A percentile compares a stretch with the other conserved stretches of the same genome.
phyloP scores from a whole-genome alignment of 92 coral and sea anemone genomes.

The Paramuricea clavata region DNA sequence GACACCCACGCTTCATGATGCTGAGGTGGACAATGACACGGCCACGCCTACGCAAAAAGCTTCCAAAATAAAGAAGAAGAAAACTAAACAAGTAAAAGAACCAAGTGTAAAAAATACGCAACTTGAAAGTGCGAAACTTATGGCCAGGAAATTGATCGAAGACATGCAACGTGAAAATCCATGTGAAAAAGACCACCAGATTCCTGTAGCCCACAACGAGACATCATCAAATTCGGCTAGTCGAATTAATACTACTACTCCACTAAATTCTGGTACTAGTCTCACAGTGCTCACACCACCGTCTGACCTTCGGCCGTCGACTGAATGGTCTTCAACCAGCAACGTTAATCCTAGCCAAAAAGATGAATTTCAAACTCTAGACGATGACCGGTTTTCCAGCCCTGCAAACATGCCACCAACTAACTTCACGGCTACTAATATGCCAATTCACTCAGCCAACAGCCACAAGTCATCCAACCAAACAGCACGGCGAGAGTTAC shows the following conservation, averaged over 20 bases:
- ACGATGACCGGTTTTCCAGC: neutral
- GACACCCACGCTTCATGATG: too few species aligned
- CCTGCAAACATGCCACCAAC: neutral
- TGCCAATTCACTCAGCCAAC: too few species aligned
- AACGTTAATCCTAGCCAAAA: neutral
- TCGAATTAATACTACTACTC: neutral
- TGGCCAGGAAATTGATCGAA: neutral
- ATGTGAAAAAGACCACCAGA: neutral
- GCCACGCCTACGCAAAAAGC: neutral
- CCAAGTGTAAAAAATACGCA: conserved; percentile 3
- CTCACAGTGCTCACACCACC: neutral
- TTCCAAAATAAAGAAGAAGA: neutral
- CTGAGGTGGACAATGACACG: neutral
- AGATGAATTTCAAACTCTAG: neutral
- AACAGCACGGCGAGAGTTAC: neutral
- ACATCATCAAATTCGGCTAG: neutral
- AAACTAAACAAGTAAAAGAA: neutral
- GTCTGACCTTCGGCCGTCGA: neutral
- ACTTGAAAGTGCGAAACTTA: conserved; percentile 18
- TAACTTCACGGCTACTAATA: too few species aligned
- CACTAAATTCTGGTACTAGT: neutral
- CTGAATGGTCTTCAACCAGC: neutral
- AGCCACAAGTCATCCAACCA: too few species aligned
- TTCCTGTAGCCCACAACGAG: neutral
- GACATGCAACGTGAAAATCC: neutral